Evolutionary conservation across 2,113 vertebrate species (phyloP).

Genomic region (Grus americana): DNA sequence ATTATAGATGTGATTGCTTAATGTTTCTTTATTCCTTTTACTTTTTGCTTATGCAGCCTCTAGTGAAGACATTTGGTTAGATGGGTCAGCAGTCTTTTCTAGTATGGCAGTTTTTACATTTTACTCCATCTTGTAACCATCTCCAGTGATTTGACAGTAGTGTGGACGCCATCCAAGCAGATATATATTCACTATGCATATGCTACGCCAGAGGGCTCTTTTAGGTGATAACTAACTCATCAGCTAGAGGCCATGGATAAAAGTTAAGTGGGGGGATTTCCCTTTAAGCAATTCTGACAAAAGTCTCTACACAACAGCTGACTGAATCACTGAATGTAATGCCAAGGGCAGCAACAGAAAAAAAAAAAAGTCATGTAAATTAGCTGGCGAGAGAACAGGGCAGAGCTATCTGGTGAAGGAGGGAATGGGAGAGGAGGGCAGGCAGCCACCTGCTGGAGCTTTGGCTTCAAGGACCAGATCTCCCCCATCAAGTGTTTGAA

Average conservation of each 20-base stretch:
- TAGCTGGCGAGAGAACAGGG: conserved; percentile 45
- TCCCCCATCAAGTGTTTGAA: background rate
- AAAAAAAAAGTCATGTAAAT: conserved; percentile 43
- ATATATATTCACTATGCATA: background rate
- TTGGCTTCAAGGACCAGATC: background rate
- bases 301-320: conserved; percentile 32
- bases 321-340: conserved; percentile 25
- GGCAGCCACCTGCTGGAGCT: conserved; percentile 20
- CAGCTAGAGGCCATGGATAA: conserved; percentile 41
- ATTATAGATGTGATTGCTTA: background rate
- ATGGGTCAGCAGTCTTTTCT: background rate
- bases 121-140: background rate
- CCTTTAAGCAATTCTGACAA: conserved; percentile 47
- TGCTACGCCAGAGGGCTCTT: conserved; percentile 41
- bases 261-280: conserved; percentile 53
- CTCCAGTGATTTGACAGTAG: conserved; percentile 20
- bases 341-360: conserved; percentile 33
- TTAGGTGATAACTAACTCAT: conserved; percentile 55
- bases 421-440: conserved; percentile 9
- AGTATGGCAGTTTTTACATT: background rate
- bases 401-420: conserved; percentile 16
- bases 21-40: background rate
- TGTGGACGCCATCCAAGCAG: conserved; percentile 1
- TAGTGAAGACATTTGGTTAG: background rate
- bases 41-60: background rate